phyloP scores from a whole-genome alignment of 2,888 invertebrate genomes.

The Cataglyphis livida region DNA sequence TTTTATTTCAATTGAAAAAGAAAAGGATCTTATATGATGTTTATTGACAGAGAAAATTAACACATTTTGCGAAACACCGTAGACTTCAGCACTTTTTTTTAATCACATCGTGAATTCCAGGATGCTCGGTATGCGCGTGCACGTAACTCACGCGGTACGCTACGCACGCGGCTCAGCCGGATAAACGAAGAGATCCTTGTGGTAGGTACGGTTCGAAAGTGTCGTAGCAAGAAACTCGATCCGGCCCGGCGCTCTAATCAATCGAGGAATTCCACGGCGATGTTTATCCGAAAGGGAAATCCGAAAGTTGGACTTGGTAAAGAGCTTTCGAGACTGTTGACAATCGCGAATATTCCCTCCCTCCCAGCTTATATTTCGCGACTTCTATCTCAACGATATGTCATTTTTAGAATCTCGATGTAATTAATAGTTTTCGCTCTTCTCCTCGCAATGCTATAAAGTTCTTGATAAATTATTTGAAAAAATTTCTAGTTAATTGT shows the following conservation, averaged over 20 bases:
- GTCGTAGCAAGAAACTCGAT: constrained; percentile 73
- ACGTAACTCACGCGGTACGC: constrained; percentile 56
- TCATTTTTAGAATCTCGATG: background rate
- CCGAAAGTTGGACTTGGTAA: constrained; percentile 63
- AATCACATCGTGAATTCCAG: constrained; percentile 16
- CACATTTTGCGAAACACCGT: background rate
- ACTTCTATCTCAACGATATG: too few species aligned
- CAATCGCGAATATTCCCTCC: background rate
- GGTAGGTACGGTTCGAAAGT: constrained; percentile 76
- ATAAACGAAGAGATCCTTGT: constrained; percentile 76
- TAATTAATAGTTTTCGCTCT: background rate
- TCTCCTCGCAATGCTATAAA: background rate
- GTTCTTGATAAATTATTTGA: background rate
- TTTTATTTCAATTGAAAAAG: background rate
- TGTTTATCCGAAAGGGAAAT: constrained; percentile 73
- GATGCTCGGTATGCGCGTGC: constrained; percentile 20
- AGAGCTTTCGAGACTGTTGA: constrained; percentile 49
- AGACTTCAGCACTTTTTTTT: background rate
- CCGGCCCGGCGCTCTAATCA: constrained; percentile 73
- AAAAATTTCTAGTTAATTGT: background rate
- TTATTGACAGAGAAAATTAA: background rate
- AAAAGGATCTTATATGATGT: background rate
- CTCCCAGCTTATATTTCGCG: background rate
- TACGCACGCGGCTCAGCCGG: constrained; percentile 57
- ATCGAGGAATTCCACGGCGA: constrained; percentile 69